These are phyloP conservation scores for Aurelia coerulea DNA, from an alignment of 30 jellyfish, hydroid and myxozoan genomes.

Conservation along the genomic window DNA sequence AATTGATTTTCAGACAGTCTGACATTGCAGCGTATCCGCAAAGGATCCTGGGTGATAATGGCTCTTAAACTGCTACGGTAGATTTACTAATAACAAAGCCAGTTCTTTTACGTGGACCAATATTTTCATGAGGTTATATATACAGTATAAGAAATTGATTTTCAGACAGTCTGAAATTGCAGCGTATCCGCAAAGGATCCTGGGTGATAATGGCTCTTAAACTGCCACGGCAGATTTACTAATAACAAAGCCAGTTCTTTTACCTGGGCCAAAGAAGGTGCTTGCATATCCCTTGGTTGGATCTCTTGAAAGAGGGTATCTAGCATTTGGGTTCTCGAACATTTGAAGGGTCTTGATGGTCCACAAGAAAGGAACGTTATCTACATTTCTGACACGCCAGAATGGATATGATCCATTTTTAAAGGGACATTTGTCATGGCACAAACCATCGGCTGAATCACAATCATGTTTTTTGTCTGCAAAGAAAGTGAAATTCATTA, in stretches of 20 bases:
- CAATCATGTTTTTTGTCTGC: slow-evolving; percentile 88
- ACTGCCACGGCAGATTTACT: no score
- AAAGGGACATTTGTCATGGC: slow-evolving; percentile 95
- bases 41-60: no score
- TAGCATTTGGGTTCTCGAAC: slow-evolving; percentile 87
- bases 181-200: no score
- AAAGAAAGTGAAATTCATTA: slow-evolving; percentile 10
- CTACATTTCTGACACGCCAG: slow-evolving; percentile 96
- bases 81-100: no score
- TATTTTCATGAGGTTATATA: no score
- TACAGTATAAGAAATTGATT: no score
- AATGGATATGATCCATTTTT: slow-evolving; percentile 94
- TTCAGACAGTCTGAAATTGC: no score
- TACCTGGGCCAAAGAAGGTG: slow-evolving; percentile 98
- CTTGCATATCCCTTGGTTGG: slow-evolving; percentile 95
- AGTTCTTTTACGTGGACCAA: no score
- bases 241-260: not conserved
- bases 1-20: no score
- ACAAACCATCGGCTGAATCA: slow-evolving; percentile 90
- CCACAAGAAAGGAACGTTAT: slow-evolving; percentile 87
- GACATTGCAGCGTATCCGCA: no score
- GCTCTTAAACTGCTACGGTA: no score
- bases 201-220: no score
- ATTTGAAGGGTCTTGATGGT: slow-evolving; percentile 86
- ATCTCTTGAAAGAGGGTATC: slow-evolving; percentile 69